These are phyloP conservation scores for Acrobasis repandana DNA, from an alignment of 2,888 invertebrate species.

Conservation along the genomic window DNA sequence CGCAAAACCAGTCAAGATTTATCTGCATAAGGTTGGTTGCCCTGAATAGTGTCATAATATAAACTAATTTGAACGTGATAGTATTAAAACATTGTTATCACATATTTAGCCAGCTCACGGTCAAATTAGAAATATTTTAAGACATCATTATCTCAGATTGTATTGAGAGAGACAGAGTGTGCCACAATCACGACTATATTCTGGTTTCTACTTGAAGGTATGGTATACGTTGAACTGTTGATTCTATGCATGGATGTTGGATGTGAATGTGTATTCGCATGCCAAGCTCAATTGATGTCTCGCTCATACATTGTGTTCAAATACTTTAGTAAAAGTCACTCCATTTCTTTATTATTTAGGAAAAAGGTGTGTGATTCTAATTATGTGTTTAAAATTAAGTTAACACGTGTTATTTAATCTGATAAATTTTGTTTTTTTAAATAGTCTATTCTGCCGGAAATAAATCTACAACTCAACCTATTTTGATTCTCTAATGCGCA, in stretches of 20 bases:
- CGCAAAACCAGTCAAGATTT: background rate
- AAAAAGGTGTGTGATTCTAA: background rate
- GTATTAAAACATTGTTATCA: too few species aligned
- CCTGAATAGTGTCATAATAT: background rate
- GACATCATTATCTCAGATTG: background rate
- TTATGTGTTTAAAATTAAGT: background rate
- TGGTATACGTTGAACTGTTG: constrained; percentile 17
- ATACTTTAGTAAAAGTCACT: background rate
- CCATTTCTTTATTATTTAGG: background rate
- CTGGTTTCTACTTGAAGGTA: constrained; percentile 13
- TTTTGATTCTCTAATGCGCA: too few species aligned
- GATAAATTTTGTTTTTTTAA: background rate
- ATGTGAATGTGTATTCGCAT: constrained; percentile 33
- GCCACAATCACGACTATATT: too few species aligned
- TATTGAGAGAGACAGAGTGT: too few species aligned
- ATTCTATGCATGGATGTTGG: constrained; percentile 30
- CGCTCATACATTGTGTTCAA: background rate
- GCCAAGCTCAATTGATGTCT: constrained; percentile 18
- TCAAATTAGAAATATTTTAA: background rate
- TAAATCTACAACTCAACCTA: too few species aligned
- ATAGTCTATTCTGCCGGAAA: too few species aligned
- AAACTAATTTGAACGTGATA: background rate
- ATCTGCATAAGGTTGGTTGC: background rate
- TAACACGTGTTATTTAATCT: background rate
- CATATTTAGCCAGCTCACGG: too few species aligned